phyloP scores from a whole-genome alignment of 1,140 invertebrate species.

The Drosophila yakuba region DNA sequence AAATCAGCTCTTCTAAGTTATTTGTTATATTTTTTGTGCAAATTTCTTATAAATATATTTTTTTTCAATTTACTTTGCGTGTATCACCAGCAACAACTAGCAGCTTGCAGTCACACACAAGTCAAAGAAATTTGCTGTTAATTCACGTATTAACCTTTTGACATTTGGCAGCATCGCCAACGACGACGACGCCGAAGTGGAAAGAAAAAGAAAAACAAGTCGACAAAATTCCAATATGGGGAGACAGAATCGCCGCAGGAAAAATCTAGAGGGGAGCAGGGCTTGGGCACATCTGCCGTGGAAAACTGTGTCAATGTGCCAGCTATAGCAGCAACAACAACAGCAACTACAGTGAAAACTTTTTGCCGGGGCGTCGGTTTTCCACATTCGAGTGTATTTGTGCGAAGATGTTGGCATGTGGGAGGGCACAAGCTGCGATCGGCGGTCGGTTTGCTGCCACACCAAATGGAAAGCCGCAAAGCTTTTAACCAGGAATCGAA shows the following conservation, averaged over 20 bases:
- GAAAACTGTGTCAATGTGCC: constrained; percentile 80
- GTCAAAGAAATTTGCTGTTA: constrained; percentile 84
- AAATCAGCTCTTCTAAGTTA: too few relatives aligned
- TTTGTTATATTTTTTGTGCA: too few relatives aligned
- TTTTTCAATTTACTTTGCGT: not conserved
- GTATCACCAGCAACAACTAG: constrained; percentile 22
- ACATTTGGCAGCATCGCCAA: constrained; percentile 79
- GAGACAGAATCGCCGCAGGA: constrained; percentile 23
- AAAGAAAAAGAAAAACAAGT: constrained; percentile 58
- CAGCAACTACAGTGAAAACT: constrained; percentile 28
- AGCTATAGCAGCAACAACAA: constrained; percentile 45
- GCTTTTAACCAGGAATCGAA: not conserved
- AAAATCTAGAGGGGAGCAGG: constrained; percentile 15
- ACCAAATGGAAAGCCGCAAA: constrained; percentile 60
- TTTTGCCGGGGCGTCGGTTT: constrained; percentile 64
- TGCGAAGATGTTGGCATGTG: constrained; percentile 71
- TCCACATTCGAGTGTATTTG: constrained; percentile 18
- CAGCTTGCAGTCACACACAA: constrained; percentile 72
- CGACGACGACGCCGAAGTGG: constrained; percentile 23
- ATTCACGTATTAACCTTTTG: constrained; percentile 84
- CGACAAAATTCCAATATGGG: constrained; percentile 75
- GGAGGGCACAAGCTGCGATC: constrained; percentile 70
- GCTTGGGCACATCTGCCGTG: constrained; percentile 72
- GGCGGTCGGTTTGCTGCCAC: constrained; percentile 61
- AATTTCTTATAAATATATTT: too few relatives aligned